Evolutionary conservation across 2,797 vertebrate genomes (phyloP).

Genomic region (Tachyglossus aculeatus): DNA sequence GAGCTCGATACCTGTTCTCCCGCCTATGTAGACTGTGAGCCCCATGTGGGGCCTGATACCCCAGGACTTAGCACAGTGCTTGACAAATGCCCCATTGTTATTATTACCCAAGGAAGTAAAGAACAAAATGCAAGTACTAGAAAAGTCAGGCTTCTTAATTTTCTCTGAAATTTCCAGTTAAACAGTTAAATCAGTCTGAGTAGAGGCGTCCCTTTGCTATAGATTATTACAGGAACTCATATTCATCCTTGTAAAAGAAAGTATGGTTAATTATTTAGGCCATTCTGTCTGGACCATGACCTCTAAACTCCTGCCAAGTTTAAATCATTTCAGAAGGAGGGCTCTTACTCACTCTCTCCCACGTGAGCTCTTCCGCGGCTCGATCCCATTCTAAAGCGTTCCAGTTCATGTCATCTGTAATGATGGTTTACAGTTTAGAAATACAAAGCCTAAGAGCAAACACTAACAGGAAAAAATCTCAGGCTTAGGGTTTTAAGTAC

Average conservation of each 20-base stretch:
- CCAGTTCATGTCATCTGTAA: slow-evolving; percentile 98
- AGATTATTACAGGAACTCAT: neutral
- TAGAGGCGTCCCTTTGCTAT: neutral
- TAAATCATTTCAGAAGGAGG: neutral
- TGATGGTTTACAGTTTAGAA: slow-evolving; percentile 40
- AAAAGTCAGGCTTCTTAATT: too few relatives aligned
- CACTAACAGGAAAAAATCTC: neutral
- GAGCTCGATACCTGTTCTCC: too few relatives aligned
- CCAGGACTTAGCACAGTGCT: too few relatives aligned
- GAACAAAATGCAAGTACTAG: too few relatives aligned
- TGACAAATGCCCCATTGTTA: too few relatives aligned
- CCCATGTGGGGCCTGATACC: too few relatives aligned
- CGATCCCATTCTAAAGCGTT: slow-evolving; percentile 98
- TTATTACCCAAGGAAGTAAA: too few relatives aligned
- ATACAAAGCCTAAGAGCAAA: slow-evolving; percentile 9
- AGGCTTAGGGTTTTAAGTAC: slow-evolving; percentile 1
- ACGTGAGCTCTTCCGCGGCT: slow-evolving; percentile 97
- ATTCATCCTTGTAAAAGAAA: neutral
- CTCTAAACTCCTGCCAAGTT: neutral
- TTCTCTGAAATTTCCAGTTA: slow-evolving; percentile 9
- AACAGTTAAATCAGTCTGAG: neutral
- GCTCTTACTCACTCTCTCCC: slow-evolving; percentile 90
- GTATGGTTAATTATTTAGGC: neutral
- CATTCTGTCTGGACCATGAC: neutral
- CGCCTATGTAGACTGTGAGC: too few relatives aligned